A percentile compares a stretch with the other conserved stretches of the same genome.
Conservation (phyloP, 2,888 invertebrate species). For the Agrochola litura region DNA sequence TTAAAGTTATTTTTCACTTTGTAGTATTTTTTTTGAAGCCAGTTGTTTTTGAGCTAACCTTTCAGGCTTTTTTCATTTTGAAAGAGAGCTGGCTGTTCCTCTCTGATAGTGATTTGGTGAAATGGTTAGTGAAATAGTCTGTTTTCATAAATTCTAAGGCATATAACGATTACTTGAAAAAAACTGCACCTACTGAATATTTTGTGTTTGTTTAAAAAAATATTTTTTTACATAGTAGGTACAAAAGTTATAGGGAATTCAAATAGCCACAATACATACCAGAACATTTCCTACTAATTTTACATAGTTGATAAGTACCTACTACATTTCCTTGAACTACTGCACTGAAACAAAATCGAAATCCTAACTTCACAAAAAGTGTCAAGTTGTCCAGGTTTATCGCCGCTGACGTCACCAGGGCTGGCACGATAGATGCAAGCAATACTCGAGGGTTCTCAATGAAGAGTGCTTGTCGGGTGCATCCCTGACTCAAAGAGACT, state of each 20-base stretch:
- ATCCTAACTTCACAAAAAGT: conserved; percentile 10
- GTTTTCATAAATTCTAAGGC: neutral
- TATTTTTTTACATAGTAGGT: neutral
- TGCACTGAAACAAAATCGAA: neutral
- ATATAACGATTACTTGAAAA: neutral
- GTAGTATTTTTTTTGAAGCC: too few species aligned
- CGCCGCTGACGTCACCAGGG: conserved; percentile 62
- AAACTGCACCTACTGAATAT: neutral
- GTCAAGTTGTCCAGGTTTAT: conserved; percentile 43
- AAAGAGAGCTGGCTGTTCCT: neutral
- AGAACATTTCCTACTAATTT: neutral
- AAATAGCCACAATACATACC: too few species aligned
- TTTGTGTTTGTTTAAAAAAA: neutral
- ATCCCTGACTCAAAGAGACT: conserved; percentile 64
- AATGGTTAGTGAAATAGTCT: neutral
- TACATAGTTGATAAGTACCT: neutral
- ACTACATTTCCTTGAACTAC: neutral
- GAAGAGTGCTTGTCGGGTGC: conserved; percentile 61
- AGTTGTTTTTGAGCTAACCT: neutral
- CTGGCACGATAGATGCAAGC: conserved; percentile 55
- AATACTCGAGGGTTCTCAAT: conserved; percentile 51
- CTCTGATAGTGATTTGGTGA: neutral
- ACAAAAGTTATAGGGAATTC: neutral
- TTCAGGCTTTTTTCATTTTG: neutral
- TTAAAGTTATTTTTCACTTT: too few species aligned